Base-by-base conservation (phyloP, 2,888 invertebrate genomes). In the Epinotia brunnichana region DNA sequence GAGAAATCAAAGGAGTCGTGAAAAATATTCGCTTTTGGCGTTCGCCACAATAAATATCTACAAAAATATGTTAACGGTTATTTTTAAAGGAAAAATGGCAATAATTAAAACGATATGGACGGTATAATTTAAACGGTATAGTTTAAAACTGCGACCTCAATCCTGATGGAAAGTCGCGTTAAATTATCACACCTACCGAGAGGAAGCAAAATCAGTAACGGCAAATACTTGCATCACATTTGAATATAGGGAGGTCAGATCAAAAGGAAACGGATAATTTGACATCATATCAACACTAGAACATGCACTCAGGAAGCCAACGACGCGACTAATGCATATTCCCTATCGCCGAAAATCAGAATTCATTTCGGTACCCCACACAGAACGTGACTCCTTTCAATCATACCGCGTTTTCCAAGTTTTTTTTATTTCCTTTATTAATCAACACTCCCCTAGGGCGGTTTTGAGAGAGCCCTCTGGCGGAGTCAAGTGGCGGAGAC, bases 341-440 rank as follows among this genome's bases (percentile, higher is more conserved):
- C 69, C 63, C 57, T 70, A 72, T 70, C 72, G 63, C 70, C 63
- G 21, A 69, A 73, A 71, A 71, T 68, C 67, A 76, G 75, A 76
- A 76, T 73, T 74, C 73, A 73, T 72, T 73, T 73, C 70, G 56
- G 69, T 59, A 74, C 75, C 76, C 74, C 75, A 69, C 61, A 48
- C 63, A 69, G 59, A 74, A 76, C 78, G 78, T 76, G 77, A 76
- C 79, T 78, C 75, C 76, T 75, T 76, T 79, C 77, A 78, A 88
- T 88, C 86, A 86, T 83, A 83, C 78, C 80, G 81, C 80, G 76
- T 77, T 79, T 77, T 77, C 79, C 76, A 78, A 74, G 75, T 78
- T 81, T 76, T 83, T 88, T 87, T 87, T 89, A 87, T 88, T 88
- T 88, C 85, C 85, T 88, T 87, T 90, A 88, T 90, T 90, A 91